phyloP scores from a whole-genome alignment of 2,888 invertebrate genomes.

The Gerris lacustris region DNA sequence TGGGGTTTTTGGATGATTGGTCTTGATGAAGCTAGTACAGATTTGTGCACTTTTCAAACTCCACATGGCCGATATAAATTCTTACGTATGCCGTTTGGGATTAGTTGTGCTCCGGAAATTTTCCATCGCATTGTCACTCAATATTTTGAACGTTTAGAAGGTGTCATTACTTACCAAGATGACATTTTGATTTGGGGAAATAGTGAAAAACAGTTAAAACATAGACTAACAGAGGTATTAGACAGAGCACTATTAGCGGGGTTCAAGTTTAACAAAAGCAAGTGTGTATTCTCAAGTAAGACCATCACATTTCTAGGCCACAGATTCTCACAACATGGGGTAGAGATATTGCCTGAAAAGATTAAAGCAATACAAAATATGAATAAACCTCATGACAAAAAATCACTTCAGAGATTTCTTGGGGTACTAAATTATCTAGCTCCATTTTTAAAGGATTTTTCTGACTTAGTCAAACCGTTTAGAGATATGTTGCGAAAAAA shows the following conservation, averaged over 20 bases:
- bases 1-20: conserved; percentile 14
- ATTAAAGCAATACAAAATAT: background rate
- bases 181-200: conserved; percentile 10
- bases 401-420: conserved; percentile 10
- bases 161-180: conserved; percentile 11
- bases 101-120: conserved; percentile 5
- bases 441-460: conserved; percentile 8
- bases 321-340: background rate
- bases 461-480: conserved; percentile 2
- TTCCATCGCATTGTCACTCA: conserved; percentile 6
- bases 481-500: conserved; percentile 6
- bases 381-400: background rate
- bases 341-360: background rate
- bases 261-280: conserved; percentile 9
- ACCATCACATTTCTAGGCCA: conserved; percentile 7
- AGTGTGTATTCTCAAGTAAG: background rate
- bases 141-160: background rate
- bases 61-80: conserved; percentile 12
- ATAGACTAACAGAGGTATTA: background rate
- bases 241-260: background rate
- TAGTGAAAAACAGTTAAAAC: background rate
- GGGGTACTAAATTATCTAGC: conserved; percentile 14
- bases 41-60: conserved; percentile 10
- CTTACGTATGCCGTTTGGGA: conserved; percentile 9
- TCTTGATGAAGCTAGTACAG: conserved; percentile 7